Conservation (phyloP, 2,888 invertebrate genomes). For the Hirtodrosophila alboralis region DNA sequence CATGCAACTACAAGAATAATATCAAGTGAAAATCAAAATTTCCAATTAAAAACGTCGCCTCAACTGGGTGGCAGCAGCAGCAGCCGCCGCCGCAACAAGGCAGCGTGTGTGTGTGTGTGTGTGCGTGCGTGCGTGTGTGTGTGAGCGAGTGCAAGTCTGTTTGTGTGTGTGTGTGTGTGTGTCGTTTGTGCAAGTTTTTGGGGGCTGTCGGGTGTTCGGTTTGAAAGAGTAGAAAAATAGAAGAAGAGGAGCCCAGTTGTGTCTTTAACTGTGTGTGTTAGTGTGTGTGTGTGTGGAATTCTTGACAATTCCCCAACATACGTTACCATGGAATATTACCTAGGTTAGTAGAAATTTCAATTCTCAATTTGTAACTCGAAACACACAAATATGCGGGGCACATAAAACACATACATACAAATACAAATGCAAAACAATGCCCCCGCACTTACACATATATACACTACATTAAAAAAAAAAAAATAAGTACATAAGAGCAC, state of each 20-base stretch:
- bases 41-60: constrained; percentile 69
- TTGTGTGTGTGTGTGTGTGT: constrained; percentile 36
- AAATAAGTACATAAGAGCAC: constrained; percentile 19
- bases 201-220: constrained; percentile 53
- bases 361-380: constrained; percentile 38
- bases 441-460: constrained; percentile 11
- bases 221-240: constrained; percentile 54
- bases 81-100: constrained; percentile 56
- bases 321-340: constrained; percentile 81
- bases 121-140: constrained; percentile 37
- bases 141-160: constrained; percentile 43
- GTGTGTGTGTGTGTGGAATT: constrained; percentile 54
- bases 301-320: constrained; percentile 75
- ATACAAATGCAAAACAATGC: constrained; percentile 9
- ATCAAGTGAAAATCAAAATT: constrained; percentile 74
- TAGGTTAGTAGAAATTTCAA: constrained; percentile 78
- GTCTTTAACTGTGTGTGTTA: constrained; percentile 50
- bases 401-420: constrained; percentile 13
- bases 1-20: constrained; percentile 49
- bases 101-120: constrained; percentile 31
- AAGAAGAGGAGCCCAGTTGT: constrained; percentile 66
- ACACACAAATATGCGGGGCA: constrained; percentile 55
- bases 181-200: constrained; percentile 56
- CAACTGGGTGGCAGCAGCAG: constrained; percentile 65
- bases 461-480: constrained; percentile 12